Evolutionary conservation across 2,797 vertebrate genomes (phyloP), one percentile per base, ranked within the genome.

Genomic region (Lagorchestes hirsutus): DNA sequence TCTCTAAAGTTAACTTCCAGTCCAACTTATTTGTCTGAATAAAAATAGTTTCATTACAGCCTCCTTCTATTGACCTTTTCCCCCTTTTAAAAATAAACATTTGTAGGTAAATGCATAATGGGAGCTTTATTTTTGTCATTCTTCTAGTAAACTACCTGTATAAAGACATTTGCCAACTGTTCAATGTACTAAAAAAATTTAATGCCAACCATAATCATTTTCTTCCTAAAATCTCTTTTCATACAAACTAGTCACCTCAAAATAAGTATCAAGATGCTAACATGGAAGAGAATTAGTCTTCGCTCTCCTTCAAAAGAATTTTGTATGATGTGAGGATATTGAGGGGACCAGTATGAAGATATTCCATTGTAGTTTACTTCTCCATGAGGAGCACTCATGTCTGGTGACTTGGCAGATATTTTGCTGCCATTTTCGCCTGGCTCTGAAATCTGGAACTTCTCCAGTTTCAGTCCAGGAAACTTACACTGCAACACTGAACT

Each of bases 11-110:
- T 92, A 91, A 94, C 0, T n/a, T 8, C 54, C 91, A 29, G 18
- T 62, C 97, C 90, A 24, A 46, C 94, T 54, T 62, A 58, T 87
- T 90, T 92, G 3, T 96, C 95, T 82, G 93, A 92, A 4, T 10
- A 96, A 58, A 56, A 67, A 92, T 90, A 94, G 34, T 52, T 93
- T 95, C 91, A 93, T 95, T 1, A 82, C 93, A 93, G 52, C 27
- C 93, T 96, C 95, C n/a, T 90, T 92, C 92, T 91, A 0, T 95
- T 96, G 93, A 92, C 90, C 3, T 2, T 95, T 34, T 58, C 90
- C 56, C 90, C 2, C 94, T 96, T n/a, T 90, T 94, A 95, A 93
- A 96, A 96, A 96, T 95, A 95, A 96, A 95, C 46, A 94, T 93
- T 82, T 94, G n/a, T 92, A 40, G 28, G 93, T 93, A 95, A 97